Evolutionary conservation across 2,797 vertebrate genomes (phyloP).

Genomic region (Ficedula albicollis): DNA sequence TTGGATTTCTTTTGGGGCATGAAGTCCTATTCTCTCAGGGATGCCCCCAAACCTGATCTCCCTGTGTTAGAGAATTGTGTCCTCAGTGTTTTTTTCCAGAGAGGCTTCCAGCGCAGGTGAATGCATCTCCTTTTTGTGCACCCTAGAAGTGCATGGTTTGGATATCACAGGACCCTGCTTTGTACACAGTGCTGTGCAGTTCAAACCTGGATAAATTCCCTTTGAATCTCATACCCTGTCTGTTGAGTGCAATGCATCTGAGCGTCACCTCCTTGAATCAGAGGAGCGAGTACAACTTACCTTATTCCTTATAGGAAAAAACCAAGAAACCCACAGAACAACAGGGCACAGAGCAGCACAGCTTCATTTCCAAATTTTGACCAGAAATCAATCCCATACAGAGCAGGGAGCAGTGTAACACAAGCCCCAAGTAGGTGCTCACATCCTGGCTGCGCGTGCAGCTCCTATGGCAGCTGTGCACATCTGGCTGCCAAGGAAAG

Average conservation of each 20-base stretch:
- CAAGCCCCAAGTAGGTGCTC: background rate
- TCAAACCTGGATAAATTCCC: background rate
- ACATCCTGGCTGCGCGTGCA: background rate
- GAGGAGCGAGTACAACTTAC: background rate
- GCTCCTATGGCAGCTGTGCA: background rate
- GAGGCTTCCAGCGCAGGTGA: background rate
- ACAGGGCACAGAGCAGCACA: background rate
- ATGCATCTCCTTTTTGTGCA: background rate
- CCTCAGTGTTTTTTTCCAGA: background rate
- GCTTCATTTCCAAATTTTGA: background rate
- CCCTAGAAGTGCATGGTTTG: background rate
- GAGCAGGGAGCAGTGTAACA: background rate
- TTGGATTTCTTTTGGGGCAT: background rate
- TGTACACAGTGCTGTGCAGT: too few species aligned
- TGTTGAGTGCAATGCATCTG: background rate
- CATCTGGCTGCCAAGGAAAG: background rate
- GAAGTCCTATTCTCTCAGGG: background rate
- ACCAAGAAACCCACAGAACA: background rate
- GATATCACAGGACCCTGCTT: fast-evolving
- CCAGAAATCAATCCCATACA: background rate
- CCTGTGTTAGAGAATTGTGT: fast-evolving
- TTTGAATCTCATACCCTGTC: background rate
- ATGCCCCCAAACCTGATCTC: background rate
- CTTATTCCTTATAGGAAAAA: background rate
- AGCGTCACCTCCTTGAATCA: background rate